Evolutionary conservation across 2,113 vertebrate species (phyloP), one percentile per base, ranked within the genome.

Genomic region (Lepidothrix coronata): DNA sequence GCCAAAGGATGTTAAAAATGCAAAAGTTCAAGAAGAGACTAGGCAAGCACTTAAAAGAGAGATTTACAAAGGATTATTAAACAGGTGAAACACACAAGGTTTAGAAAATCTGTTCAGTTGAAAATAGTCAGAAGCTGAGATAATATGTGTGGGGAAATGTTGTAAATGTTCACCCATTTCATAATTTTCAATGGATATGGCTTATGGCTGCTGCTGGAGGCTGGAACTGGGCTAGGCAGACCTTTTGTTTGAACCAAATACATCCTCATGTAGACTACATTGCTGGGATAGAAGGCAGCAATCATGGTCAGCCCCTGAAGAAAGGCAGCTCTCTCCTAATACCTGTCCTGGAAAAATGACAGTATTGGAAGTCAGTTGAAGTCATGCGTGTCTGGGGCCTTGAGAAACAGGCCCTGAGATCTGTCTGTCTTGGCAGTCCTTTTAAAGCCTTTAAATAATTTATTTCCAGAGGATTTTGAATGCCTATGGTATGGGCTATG

Each of bases 391-490:
- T 91, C 88, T 83, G 65, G 62, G 30, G 43, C n/a, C 51, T 88
- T 66, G 68, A 81, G 83, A 27, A 80, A 41, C 6, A 46, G 52
- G 28, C 52, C 14, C 30, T 61, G 80, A 75, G 73, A 84, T 75
- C 35, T 85, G 52, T 75, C 68, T 84, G 61, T 41, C 65, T 96
- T 96, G 73, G 31, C 77, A 91, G 76, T 81, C 73, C 65, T 81
- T 95, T 93, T 63, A 82, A 93, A 93, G 41, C 70, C 77, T 94
- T 76, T 54, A 82, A 82, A 73, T 94, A 2, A 91, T 91, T 96
- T 84, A 75, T 93, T 92, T 92, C 76, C 80, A 84, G 83, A 91
- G 80, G 83, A 93, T 95, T 95, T 93, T 81, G 61, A 78, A 92
- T 0, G 44, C 86, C 57, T 78, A 13, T 76, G 77, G 39, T 61